Conservation (phyloP, 2,113 vertebrate genomes). For the Oxyruncus cristatus region DNA sequence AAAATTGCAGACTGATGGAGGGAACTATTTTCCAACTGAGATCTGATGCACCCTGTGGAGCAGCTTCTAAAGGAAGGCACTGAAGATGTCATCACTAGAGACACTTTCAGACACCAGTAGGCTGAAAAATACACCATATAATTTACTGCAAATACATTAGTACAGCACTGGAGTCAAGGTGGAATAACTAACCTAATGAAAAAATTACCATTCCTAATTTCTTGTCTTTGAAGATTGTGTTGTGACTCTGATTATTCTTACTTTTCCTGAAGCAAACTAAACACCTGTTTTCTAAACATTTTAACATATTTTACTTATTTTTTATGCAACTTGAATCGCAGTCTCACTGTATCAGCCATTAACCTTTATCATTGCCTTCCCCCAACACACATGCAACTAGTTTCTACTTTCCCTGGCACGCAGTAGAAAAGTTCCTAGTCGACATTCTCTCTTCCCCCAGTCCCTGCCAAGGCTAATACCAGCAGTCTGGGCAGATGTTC, state of each 20-base stretch:
- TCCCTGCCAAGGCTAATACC: not conserved
- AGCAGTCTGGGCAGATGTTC: not conserved
- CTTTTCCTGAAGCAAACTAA: not conserved
- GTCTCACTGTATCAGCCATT: not conserved
- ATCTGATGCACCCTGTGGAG: not conserved
- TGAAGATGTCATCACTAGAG: not conserved
- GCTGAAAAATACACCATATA: not conserved
- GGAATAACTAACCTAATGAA: not conserved
- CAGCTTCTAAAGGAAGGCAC: not conserved
- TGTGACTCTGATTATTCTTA: not conserved
- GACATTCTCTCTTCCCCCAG: not conserved
- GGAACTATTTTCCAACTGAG: not conserved
- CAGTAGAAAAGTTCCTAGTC: not conserved
- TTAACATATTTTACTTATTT: not conserved
- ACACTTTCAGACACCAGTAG: not conserved
- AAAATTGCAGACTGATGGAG: not conserved
- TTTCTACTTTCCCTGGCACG: not conserved
- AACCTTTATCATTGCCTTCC: not conserved
- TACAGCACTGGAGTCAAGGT: not conserved
- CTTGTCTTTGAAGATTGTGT: not conserved
- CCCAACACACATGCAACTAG: not conserved
- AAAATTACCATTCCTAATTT: not conserved
- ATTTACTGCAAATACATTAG: not conserved
- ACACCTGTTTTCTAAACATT: not conserved
- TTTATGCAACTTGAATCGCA: not conserved